phyloP scores from a whole-genome alignment of 1,140 invertebrate species.

The Eubasilissa regina region DNA sequence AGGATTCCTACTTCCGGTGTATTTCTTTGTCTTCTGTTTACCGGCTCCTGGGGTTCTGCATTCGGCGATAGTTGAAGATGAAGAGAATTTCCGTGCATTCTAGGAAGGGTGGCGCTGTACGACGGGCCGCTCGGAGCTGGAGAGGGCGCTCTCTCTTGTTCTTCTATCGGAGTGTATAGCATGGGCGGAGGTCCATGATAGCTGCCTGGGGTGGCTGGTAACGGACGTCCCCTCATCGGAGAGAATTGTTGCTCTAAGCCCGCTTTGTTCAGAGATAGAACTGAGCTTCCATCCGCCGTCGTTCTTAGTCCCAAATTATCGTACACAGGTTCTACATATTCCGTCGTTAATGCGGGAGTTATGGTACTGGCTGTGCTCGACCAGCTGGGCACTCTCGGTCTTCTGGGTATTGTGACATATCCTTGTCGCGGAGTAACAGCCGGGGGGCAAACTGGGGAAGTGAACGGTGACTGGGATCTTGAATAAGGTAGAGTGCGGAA shows the following conservation, averaged over 20 bases:
- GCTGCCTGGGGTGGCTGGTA: constrained; percentile 74
- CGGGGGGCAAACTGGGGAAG: constrained; percentile 71
- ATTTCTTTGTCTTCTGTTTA: constrained; percentile 68
- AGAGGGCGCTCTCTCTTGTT: constrained; percentile 72
- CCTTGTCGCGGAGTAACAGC: constrained; percentile 80
- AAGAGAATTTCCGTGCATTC: constrained; percentile 66
- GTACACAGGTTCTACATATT: constrained; percentile 83
- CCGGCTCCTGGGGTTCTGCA: constrained; percentile 67
- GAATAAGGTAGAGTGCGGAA: constrained; percentile 83
- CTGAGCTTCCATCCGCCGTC: constrained; percentile 89
- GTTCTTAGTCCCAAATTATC: constrained; percentile 87
- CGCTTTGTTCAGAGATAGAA: constrained; percentile 81
- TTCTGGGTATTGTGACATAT: constrained; percentile 88
- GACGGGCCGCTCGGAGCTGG: constrained; percentile 63
- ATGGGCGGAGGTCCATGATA: constrained; percentile 67
- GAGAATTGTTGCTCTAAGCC: constrained; percentile 71
- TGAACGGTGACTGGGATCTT: constrained; percentile 78
- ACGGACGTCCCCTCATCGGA: constrained; percentile 73
- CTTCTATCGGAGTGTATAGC: constrained; percentile 78
- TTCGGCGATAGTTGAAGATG: constrained; percentile 64
- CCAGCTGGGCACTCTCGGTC: constrained; percentile 87
- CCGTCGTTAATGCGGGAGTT: constrained; percentile 73
- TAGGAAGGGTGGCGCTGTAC: constrained; percentile 62
- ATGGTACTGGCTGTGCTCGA: constrained; percentile 76
- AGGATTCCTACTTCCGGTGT: constrained; percentile 66